phyloP scores from a whole-genome alignment of 2,113 vertebrate species.

The Sceloporus undulatus region DNA sequence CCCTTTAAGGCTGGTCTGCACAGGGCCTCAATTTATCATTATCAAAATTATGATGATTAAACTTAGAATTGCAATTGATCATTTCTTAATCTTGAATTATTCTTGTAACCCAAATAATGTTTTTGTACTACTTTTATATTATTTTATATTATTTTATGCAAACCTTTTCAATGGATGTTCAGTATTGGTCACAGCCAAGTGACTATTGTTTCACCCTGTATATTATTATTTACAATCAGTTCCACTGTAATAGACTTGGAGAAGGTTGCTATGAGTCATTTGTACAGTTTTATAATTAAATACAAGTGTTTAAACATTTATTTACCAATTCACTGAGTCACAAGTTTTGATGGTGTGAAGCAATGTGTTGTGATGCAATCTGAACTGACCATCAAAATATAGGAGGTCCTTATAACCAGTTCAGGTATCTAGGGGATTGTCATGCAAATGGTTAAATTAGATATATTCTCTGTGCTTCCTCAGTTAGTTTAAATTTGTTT shows the following conservation, averaged over 20 bases:
- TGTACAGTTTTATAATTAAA: neutral
- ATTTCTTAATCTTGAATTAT: no score
- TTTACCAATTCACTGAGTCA: neutral
- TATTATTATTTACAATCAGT: neutral
- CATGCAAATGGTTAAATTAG: conserved; percentile 57
- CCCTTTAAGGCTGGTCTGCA: no score
- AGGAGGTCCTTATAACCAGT: conserved; percentile 45
- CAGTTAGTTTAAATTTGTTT: conserved; percentile 73
- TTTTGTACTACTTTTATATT: no score
- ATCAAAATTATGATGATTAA: no score
- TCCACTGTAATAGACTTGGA: neutral
- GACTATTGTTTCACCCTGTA: no score
- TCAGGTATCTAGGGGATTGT: conserved; percentile 45
- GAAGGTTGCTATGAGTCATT: neutral
- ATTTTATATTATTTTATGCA: no score
- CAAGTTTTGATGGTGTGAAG: neutral
- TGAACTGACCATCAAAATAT: neutral
- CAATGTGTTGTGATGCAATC: neutral
- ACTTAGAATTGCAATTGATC: no score
- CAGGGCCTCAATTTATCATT: no score
- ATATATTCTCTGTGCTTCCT: conserved; percentile 63
- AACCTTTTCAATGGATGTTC: no score
- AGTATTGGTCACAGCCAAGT: no score
- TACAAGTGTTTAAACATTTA: neutral
- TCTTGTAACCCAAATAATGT: no score